Base-by-base conservation (phyloP, 2,888 invertebrate species). In the Euzophera pinguis region DNA sequence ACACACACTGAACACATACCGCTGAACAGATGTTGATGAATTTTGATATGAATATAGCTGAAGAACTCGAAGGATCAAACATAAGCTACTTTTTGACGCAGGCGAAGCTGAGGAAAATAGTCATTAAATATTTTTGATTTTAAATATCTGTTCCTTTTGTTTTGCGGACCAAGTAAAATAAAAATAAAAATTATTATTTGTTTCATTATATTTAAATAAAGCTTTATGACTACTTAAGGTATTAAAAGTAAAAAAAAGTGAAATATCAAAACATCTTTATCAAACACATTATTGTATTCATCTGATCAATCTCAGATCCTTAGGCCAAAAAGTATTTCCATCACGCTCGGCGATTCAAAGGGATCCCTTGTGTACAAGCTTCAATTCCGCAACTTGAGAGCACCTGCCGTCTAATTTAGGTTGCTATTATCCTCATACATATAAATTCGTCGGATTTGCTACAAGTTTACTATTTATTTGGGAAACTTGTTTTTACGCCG, bases 351-450 rank as follows among this genome's bases (percentile, higher is more conserved):
- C 16, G 16, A 8, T 65, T 65, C 68, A 67, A 71, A 72, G 67
- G 67, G 63, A 39, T 38, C 38, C 72, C 71, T 41, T 12, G 72
- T 67, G 70, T 64, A 60, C 48, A 58, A 22, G 60, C 65, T 66
- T 66, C 72, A 62, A 70, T 71, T 61, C 66, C 63, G 53, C 60
- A 61, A 67, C 60, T 66, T 57, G 54, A 50, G 56, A 66, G 64
- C 82, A 82, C 80, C 82, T 82, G 81, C 73, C 77, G 70, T 70
- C 76, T 76, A 73, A 78, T 80, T 75, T 70, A 63, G 66, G 53
- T 55, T 60, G 61, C 63, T 62, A 63, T 75, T 72, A 73, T 74
- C 75, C 79, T 79, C 81, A 82, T 80, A 81, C 75, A 80, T 81
- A 79, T 75, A 74, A 71, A 77, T 73, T 69, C 67, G 57, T 65